Evolutionary conservation across 2,113 vertebrate species (phyloP).

Genomic region (Budorcas taxicolor): DNA sequence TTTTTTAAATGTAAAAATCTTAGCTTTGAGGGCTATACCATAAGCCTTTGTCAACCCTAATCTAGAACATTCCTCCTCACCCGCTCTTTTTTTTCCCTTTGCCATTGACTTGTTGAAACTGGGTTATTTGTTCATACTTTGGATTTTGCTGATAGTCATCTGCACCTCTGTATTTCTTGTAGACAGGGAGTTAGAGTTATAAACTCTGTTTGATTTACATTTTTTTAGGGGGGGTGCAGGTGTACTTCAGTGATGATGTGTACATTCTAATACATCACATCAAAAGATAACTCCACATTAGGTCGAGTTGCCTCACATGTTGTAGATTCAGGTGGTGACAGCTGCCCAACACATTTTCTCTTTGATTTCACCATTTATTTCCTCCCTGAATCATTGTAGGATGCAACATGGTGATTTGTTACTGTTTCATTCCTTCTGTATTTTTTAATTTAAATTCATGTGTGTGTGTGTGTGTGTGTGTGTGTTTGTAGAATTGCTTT

Average conservation of each 20-base stretch:
- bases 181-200: not conserved
- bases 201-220: not conserved
- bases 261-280: not conserved
- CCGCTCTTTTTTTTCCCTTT: accelerated
- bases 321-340: not conserved
- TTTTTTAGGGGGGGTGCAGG: not conserved
- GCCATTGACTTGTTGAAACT: not conserved
- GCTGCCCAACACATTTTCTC: not conserved
- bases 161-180: not conserved
- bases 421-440: not conserved
- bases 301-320: not conserved
- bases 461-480: not conserved
- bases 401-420: not conserved
- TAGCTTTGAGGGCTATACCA: not conserved
- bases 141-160: not conserved
- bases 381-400: not conserved
- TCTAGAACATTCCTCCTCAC: not conserved
- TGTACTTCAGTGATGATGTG: not conserved
- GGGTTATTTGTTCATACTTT: not conserved
- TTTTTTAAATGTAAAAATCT: not conserved
- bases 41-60: not conserved
- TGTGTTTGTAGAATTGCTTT: not conserved
- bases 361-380: not conserved
- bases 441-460: not conserved
- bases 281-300: not conserved